Evolutionary conservation across 2,888 invertebrate genomes (phyloP).

Genomic region (Leptogaster cylindrica): DNA sequence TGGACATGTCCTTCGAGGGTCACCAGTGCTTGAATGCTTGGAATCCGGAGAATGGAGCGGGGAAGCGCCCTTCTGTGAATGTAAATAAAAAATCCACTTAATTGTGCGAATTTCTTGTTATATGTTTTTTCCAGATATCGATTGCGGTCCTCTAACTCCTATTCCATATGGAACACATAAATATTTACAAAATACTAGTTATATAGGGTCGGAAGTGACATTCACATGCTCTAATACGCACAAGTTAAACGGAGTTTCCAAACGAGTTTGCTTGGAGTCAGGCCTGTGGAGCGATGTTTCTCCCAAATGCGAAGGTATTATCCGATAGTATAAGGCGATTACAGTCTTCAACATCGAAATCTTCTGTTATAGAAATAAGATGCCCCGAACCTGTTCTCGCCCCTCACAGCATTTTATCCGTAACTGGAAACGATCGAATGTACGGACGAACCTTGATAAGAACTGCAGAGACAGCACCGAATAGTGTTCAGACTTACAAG

Average conservation of each 20-base stretch:
- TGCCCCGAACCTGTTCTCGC: slow-evolving; percentile 84
- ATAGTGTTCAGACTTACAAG: slow-evolving; percentile 79
- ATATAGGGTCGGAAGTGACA: slow-evolving; percentile 78
- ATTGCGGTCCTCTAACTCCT: slow-evolving; percentile 84
- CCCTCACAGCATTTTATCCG: slow-evolving; percentile 84
- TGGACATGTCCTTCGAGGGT: slow-evolving; percentile 80
- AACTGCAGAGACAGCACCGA: slow-evolving; percentile 71
- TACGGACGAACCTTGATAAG: slow-evolving; percentile 83
- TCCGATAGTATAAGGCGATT: too few species aligned
- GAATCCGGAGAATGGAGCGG: slow-evolving; percentile 85
- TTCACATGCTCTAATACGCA: slow-evolving; percentile 84
- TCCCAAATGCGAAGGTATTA: slow-evolving; percentile 82
- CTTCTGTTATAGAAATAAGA: slow-evolving; percentile 74
- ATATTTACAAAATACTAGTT: slow-evolving; percentile 79
- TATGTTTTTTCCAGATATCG: slow-evolving; percentile 70
- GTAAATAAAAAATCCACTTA: slow-evolving; percentile 69
- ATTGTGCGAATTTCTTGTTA: not conserved
- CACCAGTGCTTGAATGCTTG: slow-evolving; percentile 72
- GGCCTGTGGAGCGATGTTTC: slow-evolving; percentile 83
- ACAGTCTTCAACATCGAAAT: too few species aligned
- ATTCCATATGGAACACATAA: slow-evolving; percentile 78
- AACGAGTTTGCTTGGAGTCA: slow-evolving; percentile 75
- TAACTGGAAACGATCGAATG: slow-evolving; percentile 89
- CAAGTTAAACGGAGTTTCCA: slow-evolving; percentile 75
- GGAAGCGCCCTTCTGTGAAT: slow-evolving; percentile 81